Evolutionary conservation across 2,113 vertebrate species (phyloP).

Genomic region (Proterorhinus semilunaris): DNA sequence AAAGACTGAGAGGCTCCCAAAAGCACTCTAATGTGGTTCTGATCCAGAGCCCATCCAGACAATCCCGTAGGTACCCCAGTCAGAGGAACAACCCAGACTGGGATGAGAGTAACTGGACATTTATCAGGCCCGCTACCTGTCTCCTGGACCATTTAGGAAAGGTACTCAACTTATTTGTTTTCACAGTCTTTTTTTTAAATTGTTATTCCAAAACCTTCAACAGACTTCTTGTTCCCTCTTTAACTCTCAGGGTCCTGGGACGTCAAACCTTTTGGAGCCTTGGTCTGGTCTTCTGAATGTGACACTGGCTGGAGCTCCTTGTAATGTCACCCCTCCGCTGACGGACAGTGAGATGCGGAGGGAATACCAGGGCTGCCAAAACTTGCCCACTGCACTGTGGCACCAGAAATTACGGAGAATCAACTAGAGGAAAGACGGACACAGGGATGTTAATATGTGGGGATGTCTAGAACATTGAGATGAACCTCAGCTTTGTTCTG

Average conservation of each 20-base stretch:
- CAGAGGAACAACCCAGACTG: constrained; percentile 27
- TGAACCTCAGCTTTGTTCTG: constrained; percentile 16
- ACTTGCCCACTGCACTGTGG: constrained; percentile 82
- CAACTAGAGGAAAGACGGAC: constrained; percentile 48
- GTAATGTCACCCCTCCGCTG: constrained; percentile 78
- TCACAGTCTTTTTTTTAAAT: neutral
- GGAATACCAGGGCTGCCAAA: constrained; percentile 83
- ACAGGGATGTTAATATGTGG: neutral
- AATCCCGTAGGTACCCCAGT: constrained; percentile 38
- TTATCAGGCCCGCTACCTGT: constrained; percentile 65
- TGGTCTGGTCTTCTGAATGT: constrained; percentile 73
- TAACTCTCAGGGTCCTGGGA: constrained; percentile 49
- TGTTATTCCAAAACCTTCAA: neutral
- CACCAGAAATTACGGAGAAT: constrained; percentile 65
- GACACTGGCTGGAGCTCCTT: constrained; percentile 78
- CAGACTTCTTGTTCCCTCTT: neutral
- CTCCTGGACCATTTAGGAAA: constrained; percentile 75
- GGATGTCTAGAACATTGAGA: constrained; percentile 8
- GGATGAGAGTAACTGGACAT: constrained; percentile 66
- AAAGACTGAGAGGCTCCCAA: constrained; percentile 74
- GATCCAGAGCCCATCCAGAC: constrained; percentile 57
- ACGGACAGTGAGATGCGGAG: constrained; percentile 75
- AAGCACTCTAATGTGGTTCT: constrained; percentile 78
- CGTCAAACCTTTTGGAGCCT: constrained; percentile 51
- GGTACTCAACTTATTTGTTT: constrained; percentile 32